Evolutionary conservation across 1,140 invertebrate genomes (phyloP).

Genomic region (Drosophila triauraria): DNA sequence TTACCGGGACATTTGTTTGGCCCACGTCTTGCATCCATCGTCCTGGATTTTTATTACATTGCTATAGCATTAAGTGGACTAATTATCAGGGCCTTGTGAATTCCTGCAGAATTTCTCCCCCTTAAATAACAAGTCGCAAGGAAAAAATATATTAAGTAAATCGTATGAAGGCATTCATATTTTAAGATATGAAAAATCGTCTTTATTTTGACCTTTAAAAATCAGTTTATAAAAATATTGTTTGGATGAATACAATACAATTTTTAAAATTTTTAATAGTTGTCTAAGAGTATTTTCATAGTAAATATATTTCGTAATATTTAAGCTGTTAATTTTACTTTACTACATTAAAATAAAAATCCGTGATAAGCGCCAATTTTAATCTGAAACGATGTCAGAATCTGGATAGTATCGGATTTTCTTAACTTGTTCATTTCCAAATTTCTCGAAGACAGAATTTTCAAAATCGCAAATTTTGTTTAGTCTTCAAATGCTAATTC

Average conservation of each 20-base stretch:
- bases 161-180: slow-evolving; percentile 48
- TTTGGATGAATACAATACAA: neutral
- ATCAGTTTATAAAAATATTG: neutral
- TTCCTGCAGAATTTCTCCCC: slow-evolving; percentile 15
- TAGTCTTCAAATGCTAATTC: too few relatives aligned
- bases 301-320: too few relatives aligned
- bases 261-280: too few relatives aligned
- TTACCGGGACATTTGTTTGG: slow-evolving; percentile 79
- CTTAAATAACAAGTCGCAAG: slow-evolving; percentile 69
- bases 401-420: too few relatives aligned
- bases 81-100: slow-evolving; percentile 25
- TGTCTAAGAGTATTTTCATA: too few relatives aligned
- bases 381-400: too few relatives aligned
- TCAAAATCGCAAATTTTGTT: too few relatives aligned
- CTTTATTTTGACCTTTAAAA: slow-evolving; percentile 26
- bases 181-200: neutral
- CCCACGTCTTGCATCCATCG: slow-evolving; percentile 47
- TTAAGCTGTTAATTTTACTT: too few relatives aligned
- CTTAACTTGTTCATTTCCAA: too few relatives aligned
- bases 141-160: slow-evolving; percentile 70
- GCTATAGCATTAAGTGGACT: slow-evolving; percentile 70
- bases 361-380: too few relatives aligned
- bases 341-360: too few relatives aligned
- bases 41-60: slow-evolving; percentile 75
- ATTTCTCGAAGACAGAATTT: too few relatives aligned